phyloP scores from a whole-genome alignment of 2,888 invertebrate genomes.

The Chouioia cunea region DNA sequence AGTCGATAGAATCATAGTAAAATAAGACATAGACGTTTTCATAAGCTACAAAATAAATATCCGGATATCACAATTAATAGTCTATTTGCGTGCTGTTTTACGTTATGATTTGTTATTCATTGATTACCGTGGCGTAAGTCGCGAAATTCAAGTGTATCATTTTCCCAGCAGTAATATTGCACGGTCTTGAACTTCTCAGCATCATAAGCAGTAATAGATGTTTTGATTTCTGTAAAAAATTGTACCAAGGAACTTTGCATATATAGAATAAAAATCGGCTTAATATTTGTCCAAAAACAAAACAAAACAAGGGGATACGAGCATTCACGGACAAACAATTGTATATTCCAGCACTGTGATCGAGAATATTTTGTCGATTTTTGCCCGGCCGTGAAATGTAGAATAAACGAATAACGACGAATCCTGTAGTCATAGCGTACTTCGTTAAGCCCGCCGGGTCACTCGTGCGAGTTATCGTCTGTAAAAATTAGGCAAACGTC shows the following conservation, averaged over 20 bases:
- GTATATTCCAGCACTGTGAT: conserved; percentile 20
- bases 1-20: conserved; percentile 35
- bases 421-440: conserved; percentile 10
- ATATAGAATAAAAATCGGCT: conserved; percentile 4
- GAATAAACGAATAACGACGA: conserved; percentile 28
- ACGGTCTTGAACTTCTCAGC: conserved; percentile 27
- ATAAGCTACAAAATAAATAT: conserved; percentile 29
- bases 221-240: conserved; percentile 19
- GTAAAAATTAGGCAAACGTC: not conserved
- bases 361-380: conserved; percentile 26
- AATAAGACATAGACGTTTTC: conserved; percentile 38
- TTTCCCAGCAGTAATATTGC: conserved; percentile 22
- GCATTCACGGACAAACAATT: conserved; percentile 21
- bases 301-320: not conserved
- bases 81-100: too few species aligned
- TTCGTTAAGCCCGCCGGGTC: conserved; percentile 1
- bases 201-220: conserved; percentile 28
- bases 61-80: too few species aligned
- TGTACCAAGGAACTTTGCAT: conserved; percentile 26
- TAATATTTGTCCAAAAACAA: too few species aligned
- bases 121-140: conserved; percentile 26
- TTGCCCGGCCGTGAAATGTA: conserved; percentile 30
- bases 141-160: conserved; percentile 27
- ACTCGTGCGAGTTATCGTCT: conserved; percentile 19
- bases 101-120: not conserved